These are phyloP conservation scores for Artibeus jamaicensis DNA, from an alignment of 2,797 vertebrate genomes.

Conservation along the genomic window DNA sequence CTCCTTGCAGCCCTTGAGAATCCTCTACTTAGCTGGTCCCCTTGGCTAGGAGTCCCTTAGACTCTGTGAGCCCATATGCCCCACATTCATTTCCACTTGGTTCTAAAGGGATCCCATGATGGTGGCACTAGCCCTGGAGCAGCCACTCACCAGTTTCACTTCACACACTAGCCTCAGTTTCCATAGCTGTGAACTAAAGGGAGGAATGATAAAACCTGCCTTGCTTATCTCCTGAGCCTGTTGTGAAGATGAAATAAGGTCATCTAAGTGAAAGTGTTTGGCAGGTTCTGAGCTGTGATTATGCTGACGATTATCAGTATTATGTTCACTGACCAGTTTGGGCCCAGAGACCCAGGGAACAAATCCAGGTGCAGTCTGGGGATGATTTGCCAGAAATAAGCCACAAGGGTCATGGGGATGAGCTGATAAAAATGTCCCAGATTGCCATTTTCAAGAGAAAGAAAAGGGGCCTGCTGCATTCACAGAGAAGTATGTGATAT, in stretches of 20 bases:
- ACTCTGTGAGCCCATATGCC: not conserved
- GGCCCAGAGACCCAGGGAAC: not conserved
- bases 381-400: not conserved
- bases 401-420: not conserved
- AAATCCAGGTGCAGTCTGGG: not conserved
- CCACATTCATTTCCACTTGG: not conserved
- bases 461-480: not conserved
- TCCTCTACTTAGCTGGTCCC: not conserved
- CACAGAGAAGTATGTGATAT: not conserved
- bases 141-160: not conserved
- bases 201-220: not conserved
- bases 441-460: not conserved
- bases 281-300: not conserved
- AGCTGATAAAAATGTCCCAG: not conserved
- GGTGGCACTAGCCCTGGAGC: accelerated
- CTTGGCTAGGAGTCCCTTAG: not conserved
- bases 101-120: not conserved
- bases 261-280: not conserved
- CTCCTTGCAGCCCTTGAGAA: not conserved
- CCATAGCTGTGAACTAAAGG: not conserved
- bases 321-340: not conserved
- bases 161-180: not conserved
- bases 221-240: not conserved
- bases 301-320: not conserved
- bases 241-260: not conserved